A percentile compares a stretch with the other conserved stretches of the same genome.
phyloP scores from a whole-genome alignment of 2,888 invertebrate species.

The Chalcosyrphus nemorum region DNA sequence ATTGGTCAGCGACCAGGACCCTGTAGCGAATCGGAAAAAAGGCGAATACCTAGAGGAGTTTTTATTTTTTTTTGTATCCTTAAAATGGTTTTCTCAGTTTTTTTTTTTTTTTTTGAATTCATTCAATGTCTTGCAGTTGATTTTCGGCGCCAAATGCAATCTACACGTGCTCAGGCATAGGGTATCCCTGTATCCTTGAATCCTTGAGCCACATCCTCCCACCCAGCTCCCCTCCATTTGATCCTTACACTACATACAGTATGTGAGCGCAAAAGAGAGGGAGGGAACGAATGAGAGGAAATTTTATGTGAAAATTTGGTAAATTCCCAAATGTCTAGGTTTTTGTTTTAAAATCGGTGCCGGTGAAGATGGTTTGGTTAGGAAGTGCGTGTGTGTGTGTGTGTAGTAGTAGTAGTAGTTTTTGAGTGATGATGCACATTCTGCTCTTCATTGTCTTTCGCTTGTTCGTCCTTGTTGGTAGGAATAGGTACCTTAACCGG shows the following conservation, averaged over 20 bases:
- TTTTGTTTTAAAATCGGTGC: not conserved
- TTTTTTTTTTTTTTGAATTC: not conserved
- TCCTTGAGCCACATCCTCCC: not conserved
- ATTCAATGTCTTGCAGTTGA: not conserved
- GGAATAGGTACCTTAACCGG: not conserved
- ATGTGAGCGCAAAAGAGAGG: not conserved
- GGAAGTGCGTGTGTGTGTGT: not conserved
- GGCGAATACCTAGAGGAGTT: constrained; percentile 1
- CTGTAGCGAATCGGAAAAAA: constrained; percentile 39
- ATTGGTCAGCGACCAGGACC: constrained; percentile 46
- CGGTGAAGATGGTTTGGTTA: not conserved
- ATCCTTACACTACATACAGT: not conserved
- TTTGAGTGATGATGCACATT: not conserved
- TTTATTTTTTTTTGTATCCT: not conserved
- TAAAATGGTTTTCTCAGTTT: not conserved
- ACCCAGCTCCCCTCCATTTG: not conserved
- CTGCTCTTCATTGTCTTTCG: not conserved
- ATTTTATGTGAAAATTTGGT: not conserved
- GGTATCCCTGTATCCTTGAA: not conserved
- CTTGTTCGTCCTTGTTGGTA: not conserved
- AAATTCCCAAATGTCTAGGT: constrained; percentile 15
- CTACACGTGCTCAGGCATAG: constrained; percentile 22
- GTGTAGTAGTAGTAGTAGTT: not conserved
- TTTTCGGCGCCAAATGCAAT: constrained; percentile 54
- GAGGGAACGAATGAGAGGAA: constrained; percentile 13